Conservation (phyloP, 1,140 invertebrate genomes). For the Aphidius ervi region DNA sequence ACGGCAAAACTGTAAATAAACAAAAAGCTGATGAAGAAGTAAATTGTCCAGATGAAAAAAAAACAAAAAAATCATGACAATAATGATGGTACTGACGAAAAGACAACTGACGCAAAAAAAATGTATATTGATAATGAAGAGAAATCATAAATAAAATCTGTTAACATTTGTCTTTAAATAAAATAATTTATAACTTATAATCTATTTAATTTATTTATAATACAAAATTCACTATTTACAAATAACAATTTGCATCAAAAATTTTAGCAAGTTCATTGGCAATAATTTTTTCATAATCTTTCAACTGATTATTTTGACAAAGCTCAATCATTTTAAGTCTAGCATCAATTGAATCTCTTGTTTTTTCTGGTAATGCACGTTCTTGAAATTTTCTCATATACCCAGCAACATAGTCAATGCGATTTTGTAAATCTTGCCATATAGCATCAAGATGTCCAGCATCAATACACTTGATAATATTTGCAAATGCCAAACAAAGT, state of each 20-base stretch:
- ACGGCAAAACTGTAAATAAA: neutral
- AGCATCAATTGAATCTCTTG: constrained; percentile 43
- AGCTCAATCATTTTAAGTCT: constrained; percentile 38
- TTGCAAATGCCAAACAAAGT: constrained; percentile 48
- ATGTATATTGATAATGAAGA: too few species aligned
- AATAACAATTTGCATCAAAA: neutral
- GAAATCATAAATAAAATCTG: too few species aligned
- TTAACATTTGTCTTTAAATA: too few species aligned
- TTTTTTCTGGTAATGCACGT: constrained; percentile 48
- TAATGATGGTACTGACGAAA: too few species aligned
- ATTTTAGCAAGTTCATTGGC: constrained; percentile 12
- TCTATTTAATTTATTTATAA: too few species aligned
- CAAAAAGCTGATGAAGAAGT: neutral
- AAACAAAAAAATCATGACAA: too few species aligned
- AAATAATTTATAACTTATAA: too few species aligned
- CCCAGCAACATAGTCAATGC: constrained; percentile 40
- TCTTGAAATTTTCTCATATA: constrained; percentile 48
- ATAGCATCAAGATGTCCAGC: constrained; percentile 39
- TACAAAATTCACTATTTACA: too few species aligned
- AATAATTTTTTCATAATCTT: neutral
- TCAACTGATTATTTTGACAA: constrained; percentile 27
- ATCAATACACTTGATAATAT: constrained; percentile 39
- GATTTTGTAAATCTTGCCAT: constrained; percentile 44
- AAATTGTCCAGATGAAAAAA: too few species aligned
- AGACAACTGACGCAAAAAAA: too few species aligned